Conservation (phyloP, 2,113 vertebrate species). For the Arizona elegans region DNA sequence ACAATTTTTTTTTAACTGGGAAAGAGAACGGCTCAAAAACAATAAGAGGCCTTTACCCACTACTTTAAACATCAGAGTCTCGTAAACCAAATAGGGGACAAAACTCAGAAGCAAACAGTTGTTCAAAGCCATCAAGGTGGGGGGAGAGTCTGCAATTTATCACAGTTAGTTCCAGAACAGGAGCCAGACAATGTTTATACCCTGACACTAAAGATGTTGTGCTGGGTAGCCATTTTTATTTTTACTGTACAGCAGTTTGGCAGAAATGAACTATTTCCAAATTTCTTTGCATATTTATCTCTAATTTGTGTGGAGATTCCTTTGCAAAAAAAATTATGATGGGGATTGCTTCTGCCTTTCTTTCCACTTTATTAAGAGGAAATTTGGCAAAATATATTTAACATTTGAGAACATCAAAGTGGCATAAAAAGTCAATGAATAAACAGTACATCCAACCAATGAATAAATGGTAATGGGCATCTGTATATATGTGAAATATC, state of each 20-base stretch:
- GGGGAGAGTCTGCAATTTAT: not conserved
- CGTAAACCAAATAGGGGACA: not conserved
- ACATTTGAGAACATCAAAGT: not conserved
- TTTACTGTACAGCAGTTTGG: not conserved
- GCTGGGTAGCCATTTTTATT: not conserved
- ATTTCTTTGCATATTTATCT: not conserved
- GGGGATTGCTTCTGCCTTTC: slow-evolving; percentile 12
- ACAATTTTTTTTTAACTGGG: not conserved
- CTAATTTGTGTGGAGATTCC: slow-evolving; percentile 2
- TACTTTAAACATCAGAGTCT: not conserved
- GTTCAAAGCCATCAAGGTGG: not conserved
- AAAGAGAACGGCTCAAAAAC: slow-evolving; percentile 1
- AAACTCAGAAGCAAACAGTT: not conserved
- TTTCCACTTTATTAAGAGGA: not conserved
- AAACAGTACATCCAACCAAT: not conserved
- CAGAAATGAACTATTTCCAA: not conserved
- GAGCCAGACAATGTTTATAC: not conserved
- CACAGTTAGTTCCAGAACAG: not conserved
- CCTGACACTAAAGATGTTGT: not conserved
- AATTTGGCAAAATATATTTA: not conserved
- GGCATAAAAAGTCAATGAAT: not conserved
- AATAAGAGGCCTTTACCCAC: slow-evolving; percentile 25
- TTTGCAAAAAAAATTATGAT: not conserved
- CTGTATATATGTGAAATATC: not conserved
- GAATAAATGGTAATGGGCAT: not conserved